Conservation (phyloP, 1,140 invertebrate species). For the Nasonia giraulti region DNA sequence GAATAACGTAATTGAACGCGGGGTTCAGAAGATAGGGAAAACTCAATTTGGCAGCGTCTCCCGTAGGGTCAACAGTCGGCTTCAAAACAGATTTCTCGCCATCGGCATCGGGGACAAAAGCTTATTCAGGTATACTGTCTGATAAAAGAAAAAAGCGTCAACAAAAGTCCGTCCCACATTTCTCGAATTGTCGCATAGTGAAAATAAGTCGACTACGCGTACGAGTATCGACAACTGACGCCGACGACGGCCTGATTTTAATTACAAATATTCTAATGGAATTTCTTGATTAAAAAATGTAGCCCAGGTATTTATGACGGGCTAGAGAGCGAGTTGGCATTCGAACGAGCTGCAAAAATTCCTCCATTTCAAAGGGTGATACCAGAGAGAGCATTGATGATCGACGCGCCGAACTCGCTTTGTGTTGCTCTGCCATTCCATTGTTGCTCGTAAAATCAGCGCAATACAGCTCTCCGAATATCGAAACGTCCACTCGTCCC, state of each 20-base stretch:
- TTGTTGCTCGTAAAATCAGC: neutral
- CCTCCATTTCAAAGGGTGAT: neutral
- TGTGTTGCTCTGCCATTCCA: neutral
- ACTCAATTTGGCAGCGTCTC: neutral
- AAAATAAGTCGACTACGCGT: no score
- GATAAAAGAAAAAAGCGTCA: no score
- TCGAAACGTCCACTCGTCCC: neutral
- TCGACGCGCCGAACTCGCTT: neutral
- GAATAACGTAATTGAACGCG: neutral
- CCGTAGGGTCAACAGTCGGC: no score
- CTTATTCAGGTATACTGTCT: no score
- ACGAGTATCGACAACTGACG: neutral
- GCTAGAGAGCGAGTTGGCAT: neutral
- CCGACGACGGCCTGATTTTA: neutral
- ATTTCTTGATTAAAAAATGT: conserved; percentile 1
- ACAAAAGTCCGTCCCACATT: no score
- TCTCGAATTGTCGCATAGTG: no score
- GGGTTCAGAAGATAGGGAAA: neutral
- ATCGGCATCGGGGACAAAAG: no score
- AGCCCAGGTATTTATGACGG: neutral
- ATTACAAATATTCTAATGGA: neutral
- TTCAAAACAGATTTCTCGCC: no score
- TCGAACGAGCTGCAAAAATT: neutral
- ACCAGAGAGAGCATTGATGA: neutral
- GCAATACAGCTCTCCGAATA: neutral